Base-by-base conservation (phyloP, 2,797 vertebrate genomes). In the Steatocranus sp. region DNA sequence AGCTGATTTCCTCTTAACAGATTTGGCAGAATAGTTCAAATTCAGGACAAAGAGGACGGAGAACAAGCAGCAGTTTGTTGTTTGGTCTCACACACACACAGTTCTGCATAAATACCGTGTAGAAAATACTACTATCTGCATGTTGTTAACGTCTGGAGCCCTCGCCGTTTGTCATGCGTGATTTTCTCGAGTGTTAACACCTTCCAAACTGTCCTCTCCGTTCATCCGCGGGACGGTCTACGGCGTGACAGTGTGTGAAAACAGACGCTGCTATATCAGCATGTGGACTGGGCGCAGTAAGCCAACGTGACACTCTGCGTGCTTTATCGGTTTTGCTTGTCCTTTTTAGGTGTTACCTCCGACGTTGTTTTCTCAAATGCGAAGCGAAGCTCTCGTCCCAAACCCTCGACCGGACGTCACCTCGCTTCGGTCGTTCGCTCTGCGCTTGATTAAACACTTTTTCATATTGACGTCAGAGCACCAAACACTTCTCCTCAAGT, bases 1-100 rank as follows among this genome's bases (percentile, higher is more conserved):
- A 79, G 61, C 75, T 46, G 56, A 38, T 83, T 87, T 86, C 77
- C 75, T 75, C 58, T 2, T 2, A 56, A 83, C 56, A 76, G 83
- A 82, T 83, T 68, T 76, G 43, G 46, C 88, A 75, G 66, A 82
- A 30, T 74, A 81, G 85, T 87, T 88, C 76, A 89, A 83, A 88
- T 83, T 81, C 81, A 83, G 77, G 84, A 93, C 78, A 76, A 25
- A 27, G 56, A 75, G 11, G 83, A 75, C 74, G 76, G n/a, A 61
- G 49, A 78, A 41, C 73, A 32, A 82, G 80, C 79, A 18, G 76
- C 50, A 76, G 41, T 46, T 78, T 25, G 43, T 53, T n/a, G 38
- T 73, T 79, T 43, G 15, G 54, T 83, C 77, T 76, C 76, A 36
- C 75, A 66, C 76, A 25, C 76, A 68, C 41, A 53, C 34, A 3